Percentiles rank a stretch among this genome's conserved stretches.
These are phyloP conservation scores for Bolinopsis microptera DNA, from an alignment of 37 sponge, comb jelly and placozoan species.

Conservation along the genomic window DNA sequence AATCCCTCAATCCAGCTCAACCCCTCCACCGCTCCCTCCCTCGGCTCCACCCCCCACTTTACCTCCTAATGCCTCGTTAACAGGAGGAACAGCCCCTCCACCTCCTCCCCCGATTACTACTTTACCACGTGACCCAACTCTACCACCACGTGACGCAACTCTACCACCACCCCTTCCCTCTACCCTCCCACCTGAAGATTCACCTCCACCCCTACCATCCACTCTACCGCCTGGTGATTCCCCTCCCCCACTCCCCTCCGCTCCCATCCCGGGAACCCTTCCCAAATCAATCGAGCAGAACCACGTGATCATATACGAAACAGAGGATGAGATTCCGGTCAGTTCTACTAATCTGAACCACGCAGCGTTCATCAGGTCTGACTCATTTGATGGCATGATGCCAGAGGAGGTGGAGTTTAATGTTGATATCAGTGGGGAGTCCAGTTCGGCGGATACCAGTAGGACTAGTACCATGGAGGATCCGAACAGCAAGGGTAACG, in stretches of 20 bases:
- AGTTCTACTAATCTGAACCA: background rate
- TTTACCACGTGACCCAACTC: background rate
- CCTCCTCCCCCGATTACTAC: background rate
- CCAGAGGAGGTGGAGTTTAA: background rate
- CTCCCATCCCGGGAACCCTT: constrained; percentile 18
- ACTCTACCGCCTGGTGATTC: background rate
- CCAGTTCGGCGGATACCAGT: background rate
- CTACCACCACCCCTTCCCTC: background rate
- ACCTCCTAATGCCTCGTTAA: background rate
- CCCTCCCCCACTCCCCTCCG: constrained; percentile 22
- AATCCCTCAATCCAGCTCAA: background rate
- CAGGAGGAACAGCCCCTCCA: background rate
- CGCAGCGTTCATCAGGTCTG: background rate
- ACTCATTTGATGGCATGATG: background rate
- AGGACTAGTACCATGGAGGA: background rate
- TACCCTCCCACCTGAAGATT: background rate
- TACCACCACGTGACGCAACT: background rate
- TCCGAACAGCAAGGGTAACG: too few relatives aligned
- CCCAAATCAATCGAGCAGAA: constrained; percentile 10
- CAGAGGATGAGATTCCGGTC: constrained; percentile 43
- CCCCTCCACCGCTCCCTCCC: constrained; percentile 49
- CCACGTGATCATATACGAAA: constrained; percentile 31
- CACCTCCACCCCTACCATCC: background rate
- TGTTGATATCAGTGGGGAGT: background rate
- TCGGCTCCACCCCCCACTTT: background rate